Conservation (phyloP, 2,113 vertebrate species). For the Crotalus horridus region DNA sequence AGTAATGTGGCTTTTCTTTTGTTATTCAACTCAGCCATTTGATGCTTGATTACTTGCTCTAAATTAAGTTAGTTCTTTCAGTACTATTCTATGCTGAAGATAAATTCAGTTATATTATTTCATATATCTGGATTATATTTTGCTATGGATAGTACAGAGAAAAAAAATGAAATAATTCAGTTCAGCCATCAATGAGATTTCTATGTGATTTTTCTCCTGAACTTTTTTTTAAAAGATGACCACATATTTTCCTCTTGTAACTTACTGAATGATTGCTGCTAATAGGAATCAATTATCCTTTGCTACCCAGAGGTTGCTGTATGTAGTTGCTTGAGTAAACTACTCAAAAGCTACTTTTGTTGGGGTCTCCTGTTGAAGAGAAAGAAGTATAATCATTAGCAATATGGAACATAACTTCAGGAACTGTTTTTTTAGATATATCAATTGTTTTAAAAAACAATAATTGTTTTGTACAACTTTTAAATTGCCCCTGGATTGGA, state of each 20-base stretch:
- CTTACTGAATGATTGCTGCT: neutral
- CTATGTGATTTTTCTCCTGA: neutral
- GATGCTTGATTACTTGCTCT: neutral
- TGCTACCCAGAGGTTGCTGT: neutral
- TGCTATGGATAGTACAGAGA: neutral
- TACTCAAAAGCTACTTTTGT: neutral
- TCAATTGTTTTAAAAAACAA: neutral
- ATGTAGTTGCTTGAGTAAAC: neutral
- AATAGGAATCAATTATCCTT: neutral
- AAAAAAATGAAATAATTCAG: neutral
- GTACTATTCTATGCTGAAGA: constrained; percentile 4
- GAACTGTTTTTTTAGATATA: neutral
- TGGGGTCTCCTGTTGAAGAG: neutral
- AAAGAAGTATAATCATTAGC: neutral
- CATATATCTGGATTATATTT: neutral
- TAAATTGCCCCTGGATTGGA: neutral
- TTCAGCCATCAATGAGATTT: neutral
- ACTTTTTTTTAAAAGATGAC: neutral
- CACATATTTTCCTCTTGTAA: neutral
- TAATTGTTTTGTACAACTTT: neutral
- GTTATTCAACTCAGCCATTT: constrained; percentile 2
- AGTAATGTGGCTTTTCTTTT: neutral
- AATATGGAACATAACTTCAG: neutral
- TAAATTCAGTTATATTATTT: neutral
- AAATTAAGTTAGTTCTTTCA: neutral